These are phyloP conservation scores for Ichneumoninae sp. DNA, from an alignment of 2,888 invertebrate species.

Conservation along the genomic window DNA sequence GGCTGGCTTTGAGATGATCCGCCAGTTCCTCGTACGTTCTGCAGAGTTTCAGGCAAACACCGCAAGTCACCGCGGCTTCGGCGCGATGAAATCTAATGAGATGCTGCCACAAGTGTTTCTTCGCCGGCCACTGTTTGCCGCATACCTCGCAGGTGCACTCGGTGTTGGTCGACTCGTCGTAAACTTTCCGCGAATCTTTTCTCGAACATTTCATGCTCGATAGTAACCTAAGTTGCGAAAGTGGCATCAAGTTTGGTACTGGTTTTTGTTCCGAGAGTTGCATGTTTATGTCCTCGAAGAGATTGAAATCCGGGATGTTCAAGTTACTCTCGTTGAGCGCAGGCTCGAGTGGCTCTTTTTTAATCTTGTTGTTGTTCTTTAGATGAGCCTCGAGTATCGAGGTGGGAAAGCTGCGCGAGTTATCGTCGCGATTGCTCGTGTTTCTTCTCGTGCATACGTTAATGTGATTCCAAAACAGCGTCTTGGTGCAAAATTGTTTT, in stretches of 20 bases:
- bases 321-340: conserved; percentile 76
- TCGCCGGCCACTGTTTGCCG: conserved; percentile 87
- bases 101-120: conserved; percentile 87
- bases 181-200: conserved; percentile 85
- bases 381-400: conserved; percentile 81
- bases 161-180: conserved; percentile 85
- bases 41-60: conserved; percentile 86
- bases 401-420: conserved; percentile 64
- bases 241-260: conserved; percentile 81
- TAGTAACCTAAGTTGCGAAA: conserved; percentile 73
- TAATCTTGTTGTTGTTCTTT: conserved; percentile 81
- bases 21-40: conserved; percentile 85
- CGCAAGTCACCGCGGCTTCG: conserved; percentile 87
- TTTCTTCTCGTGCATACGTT: conserved; percentile 75
- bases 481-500: conserved; percentile 80
- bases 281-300: conserved; percentile 83
- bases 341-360: conserved; percentile 72
- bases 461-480: conserved; percentile 80
- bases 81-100: conserved; percentile 86
- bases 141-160: conserved; percentile 86
- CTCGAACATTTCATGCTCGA: conserved; percentile 78
- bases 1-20: conserved; percentile 84
- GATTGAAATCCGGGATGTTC: conserved; percentile 82
- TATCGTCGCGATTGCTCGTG: conserved; percentile 36
- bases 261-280: conserved; percentile 82